Evolutionary conservation across 2,113 vertebrate genomes (phyloP).

Genomic region (Rhodinocichla rosea): DNA sequence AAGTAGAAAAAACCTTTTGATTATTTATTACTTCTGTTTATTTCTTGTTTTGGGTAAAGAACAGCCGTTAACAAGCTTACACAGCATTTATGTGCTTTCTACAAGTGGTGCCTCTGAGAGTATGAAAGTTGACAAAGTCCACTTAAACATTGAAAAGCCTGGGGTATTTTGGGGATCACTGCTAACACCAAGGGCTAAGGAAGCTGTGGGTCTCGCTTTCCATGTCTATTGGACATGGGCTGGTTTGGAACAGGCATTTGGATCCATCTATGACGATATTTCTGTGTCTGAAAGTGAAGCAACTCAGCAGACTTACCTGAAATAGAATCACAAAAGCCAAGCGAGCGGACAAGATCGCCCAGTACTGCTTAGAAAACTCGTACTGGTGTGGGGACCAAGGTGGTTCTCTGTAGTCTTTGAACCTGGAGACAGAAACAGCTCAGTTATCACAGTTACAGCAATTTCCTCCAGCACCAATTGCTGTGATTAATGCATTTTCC

Average conservation of each 20-base stretch:
- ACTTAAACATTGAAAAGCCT: not conserved
- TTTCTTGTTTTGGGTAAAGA: not conserved
- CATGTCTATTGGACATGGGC: fast-evolving
- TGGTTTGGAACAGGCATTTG: not conserved
- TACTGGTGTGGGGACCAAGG: conserved; percentile 88
- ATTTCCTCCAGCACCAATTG: not conserved
- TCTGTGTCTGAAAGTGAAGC: not conserved
- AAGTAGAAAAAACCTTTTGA: not conserved
- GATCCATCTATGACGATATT: not conserved
- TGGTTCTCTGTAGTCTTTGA: conserved; percentile 97
- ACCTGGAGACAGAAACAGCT: conserved; percentile 72
- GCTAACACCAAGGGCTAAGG: not conserved
- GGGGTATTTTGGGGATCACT: not conserved
- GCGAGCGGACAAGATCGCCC: conserved; percentile 89
- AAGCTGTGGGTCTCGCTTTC: not conserved
- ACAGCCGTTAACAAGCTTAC: not conserved
- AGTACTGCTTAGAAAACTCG: conserved; percentile 95
- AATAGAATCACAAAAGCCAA: conserved; percentile 96
- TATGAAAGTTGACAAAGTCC: not conserved
- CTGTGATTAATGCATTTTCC: not conserved
- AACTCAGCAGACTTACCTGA: conserved; percentile 78
- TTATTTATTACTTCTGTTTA: not conserved
- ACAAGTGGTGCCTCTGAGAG: not conserved
- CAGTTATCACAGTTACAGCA: not conserved
- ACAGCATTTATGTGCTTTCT: not conserved